A percentile compares a stretch with the other conserved stretches of the same genome.
These are phyloP conservation scores for Lithophane socia DNA, from an alignment of 2,888 invertebrate species.

Conservation along the genomic window DNA sequence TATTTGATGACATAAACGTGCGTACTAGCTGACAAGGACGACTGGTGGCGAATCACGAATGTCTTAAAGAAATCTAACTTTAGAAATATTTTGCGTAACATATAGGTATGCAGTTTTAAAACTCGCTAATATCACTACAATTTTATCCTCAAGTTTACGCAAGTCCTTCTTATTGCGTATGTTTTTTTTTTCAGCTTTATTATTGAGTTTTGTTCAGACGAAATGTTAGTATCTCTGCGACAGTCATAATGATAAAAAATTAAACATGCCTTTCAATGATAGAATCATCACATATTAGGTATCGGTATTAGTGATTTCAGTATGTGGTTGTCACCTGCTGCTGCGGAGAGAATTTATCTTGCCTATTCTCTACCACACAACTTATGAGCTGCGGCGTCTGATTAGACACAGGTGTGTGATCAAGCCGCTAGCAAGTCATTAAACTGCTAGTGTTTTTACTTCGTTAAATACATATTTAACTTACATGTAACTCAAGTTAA, in stretches of 20 bases:
- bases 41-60: slow-evolving; percentile 41
- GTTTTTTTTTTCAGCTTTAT: neutral
- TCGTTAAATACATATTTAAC: slow-evolving; percentile 23
- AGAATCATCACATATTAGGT: neutral
- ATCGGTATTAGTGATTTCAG: neutral
- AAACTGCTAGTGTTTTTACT: slow-evolving; percentile 6
- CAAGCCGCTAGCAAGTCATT: slow-evolving; percentile 12
- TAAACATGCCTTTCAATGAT: no score
- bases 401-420: neutral
- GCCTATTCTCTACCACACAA: neutral
- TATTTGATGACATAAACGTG: slow-evolving; percentile 42
- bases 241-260: neutral
- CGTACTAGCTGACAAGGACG: slow-evolving; percentile 49
- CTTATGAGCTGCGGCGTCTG: neutral
- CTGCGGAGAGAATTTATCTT: neutral
- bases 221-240: neutral
- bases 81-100: slow-evolving; percentile 25
- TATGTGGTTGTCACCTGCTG: neutral
- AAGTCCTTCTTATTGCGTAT: neutral
- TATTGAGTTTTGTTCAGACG: neutral
- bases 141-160: slow-evolving; percentile 19
- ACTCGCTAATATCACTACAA: slow-evolving; percentile 9
- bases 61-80: slow-evolving; percentile 37
- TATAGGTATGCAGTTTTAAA: slow-evolving; percentile 25
- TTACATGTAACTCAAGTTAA: neutral